A percentile compares a stretch with the other conserved stretches of the same genome.
phyloP scores from a whole-genome alignment of 2,113 vertebrate genomes.

The Conger conger region DNA sequence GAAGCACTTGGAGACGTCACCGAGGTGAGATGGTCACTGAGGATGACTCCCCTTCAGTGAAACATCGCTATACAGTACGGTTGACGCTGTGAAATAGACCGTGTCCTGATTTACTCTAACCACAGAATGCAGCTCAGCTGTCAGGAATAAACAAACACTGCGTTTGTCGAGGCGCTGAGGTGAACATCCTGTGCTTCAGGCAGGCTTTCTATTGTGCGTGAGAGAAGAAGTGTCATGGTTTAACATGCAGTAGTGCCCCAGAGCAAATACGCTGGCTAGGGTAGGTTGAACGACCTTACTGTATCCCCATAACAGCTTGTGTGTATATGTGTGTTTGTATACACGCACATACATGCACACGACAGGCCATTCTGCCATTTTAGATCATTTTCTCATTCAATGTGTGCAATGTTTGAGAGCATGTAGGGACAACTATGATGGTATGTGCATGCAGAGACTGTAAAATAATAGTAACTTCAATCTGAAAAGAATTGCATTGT shows the following conservation, averaged over 20 bases:
- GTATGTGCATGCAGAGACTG: no score
- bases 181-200: conserved; percentile 4
- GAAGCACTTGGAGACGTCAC: neutral
- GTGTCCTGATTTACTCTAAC: neutral
- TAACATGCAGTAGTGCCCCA: neutral
- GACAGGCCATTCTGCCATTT: no score
- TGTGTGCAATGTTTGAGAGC: no score
- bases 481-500: no score
- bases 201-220: neutral
- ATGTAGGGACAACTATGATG: no score
- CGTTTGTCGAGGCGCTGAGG: neutral
- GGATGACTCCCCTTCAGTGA: neutral
- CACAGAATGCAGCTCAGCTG: neutral
- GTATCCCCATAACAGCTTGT: no score
- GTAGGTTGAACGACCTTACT: neutral
- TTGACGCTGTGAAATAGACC: neutral
- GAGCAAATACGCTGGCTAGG: neutral
- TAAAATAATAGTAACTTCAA: no score
- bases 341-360: no score
- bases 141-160: neutral
- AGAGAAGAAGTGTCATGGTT: neutral
- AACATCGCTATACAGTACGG: neutral
- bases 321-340: no score
- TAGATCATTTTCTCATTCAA: no score
- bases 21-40: neutral